These are phyloP conservation scores for Agrotis segetum DNA, from an alignment of 2,888 invertebrate genomes.

Conservation along the genomic window DNA sequence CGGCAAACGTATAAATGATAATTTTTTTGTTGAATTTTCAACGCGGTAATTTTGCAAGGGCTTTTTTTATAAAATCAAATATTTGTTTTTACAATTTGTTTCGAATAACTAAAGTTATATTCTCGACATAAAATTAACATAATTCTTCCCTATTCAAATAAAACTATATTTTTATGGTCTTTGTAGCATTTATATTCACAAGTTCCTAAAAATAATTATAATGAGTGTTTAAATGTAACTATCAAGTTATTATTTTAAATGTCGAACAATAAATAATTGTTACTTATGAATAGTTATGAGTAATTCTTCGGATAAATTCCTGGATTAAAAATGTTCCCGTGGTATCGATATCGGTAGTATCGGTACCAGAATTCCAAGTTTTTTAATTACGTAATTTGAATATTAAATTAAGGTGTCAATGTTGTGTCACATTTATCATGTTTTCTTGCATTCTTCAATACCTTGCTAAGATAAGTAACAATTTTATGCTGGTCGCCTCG, in stretches of 20 bases:
- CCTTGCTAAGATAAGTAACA: background rate
- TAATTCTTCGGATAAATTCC: conserved; percentile 43
- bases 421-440: conserved; percentile 38
- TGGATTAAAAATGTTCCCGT: conserved; percentile 52
- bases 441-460: conserved; percentile 20
- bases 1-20: conserved; percentile 54
- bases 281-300: conserved; percentile 52
- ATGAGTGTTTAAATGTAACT: conserved; percentile 48
- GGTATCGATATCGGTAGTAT: conserved; percentile 34
- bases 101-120: conserved; percentile 2
- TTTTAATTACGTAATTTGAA: conserved; percentile 52
- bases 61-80: conserved; percentile 15
- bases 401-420: conserved; percentile 41
- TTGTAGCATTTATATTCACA: conserved; percentile 28
- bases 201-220: conserved; percentile 37
- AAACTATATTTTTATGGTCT: conserved; percentile 9
- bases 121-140: conserved; percentile 35
- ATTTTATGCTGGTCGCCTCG: background rate
- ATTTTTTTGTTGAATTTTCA: conserved; percentile 28
- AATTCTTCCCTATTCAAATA: conserved; percentile 14
- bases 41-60: conserved; percentile 24
- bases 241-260: conserved; percentile 50
- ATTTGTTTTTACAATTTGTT: conserved; percentile 8
- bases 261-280: conserved; percentile 52
- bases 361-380: conserved; percentile 46